Evolutionary conservation across 2,113 vertebrate genomes (phyloP).

Genomic region (Ahaetulla prasina): DNA sequence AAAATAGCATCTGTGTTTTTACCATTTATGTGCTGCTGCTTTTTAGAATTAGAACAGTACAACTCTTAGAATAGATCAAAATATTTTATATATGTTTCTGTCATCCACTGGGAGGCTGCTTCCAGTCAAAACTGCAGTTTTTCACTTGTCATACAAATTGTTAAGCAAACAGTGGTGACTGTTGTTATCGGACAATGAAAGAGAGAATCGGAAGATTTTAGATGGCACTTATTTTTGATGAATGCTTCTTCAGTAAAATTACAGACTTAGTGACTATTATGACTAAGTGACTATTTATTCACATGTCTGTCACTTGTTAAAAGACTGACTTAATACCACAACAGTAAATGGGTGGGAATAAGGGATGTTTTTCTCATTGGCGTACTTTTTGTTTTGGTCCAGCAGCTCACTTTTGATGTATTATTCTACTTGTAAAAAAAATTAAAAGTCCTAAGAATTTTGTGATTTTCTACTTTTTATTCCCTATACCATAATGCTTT

Average conservation of each 20-base stretch:
- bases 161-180: neutral
- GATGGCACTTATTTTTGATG: fast-evolving
- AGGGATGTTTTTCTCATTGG: neutral
- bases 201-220: neutral
- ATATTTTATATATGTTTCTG: neutral
- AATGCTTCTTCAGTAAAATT: neutral
- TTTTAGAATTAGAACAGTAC: neutral
- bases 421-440: neutral
- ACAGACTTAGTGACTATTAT: neutral
- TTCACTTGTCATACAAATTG: fast-evolving
- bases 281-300: neutral
- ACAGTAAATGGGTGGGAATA: neutral
- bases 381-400: neutral
- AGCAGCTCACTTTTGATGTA: neutral
- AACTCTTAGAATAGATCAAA: neutral
- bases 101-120: neutral
- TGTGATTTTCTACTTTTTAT: neutral
- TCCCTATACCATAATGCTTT: neutral
- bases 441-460: neutral
- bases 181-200: neutral
- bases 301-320: neutral
- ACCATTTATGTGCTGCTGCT: neutral
- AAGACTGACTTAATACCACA: neutral
- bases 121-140: fast-evolving
- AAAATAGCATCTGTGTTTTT: neutral